A percentile compares a stretch with the other conserved stretches of the same genome.
Evolutionary conservation across 1,140 invertebrate genomes (phyloP).

Genomic region (Hirudo medicinalis): DNA sequence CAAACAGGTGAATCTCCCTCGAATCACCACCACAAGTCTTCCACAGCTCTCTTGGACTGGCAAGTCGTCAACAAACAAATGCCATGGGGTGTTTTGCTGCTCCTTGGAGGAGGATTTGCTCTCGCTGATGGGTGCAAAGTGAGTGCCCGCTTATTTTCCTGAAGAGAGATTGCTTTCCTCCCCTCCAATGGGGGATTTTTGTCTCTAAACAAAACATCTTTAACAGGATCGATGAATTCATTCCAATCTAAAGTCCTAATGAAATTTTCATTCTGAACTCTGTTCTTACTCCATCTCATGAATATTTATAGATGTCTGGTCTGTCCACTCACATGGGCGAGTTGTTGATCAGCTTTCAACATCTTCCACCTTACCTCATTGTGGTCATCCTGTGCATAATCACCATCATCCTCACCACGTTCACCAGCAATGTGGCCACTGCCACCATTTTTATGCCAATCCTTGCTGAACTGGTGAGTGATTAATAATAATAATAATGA

Average conservation of each 20-base stretch:
- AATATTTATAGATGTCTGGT: conserved; percentile 16
- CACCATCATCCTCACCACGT: conserved; percentile 52
- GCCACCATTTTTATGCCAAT: conserved; percentile 72
- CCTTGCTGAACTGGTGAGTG: conserved; percentile 57
- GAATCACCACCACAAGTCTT: background rate
- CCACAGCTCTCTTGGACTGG: conserved; percentile 34
- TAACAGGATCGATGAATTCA: too few relatives aligned
- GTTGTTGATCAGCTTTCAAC: conserved; percentile 16
- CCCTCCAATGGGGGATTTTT: too few relatives aligned
- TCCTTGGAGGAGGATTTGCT: conserved; percentile 64
- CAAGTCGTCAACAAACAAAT: conserved; percentile 31
- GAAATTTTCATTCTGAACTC: background rate
- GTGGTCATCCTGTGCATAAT: conserved; percentile 23
- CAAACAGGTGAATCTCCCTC: background rate
- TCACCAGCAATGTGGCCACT: conserved; percentile 68
- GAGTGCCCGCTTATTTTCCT: background rate
- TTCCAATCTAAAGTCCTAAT: background rate
- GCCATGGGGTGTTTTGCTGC: conserved; percentile 42
- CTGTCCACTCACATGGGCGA: conserved; percentile 21
- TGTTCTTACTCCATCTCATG: background rate
- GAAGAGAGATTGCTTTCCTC: too few relatives aligned
- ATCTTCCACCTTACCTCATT: conserved; percentile 18
- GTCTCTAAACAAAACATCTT: too few relatives aligned
- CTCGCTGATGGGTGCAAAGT: conserved; percentile 46
- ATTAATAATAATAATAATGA: too few relatives aligned